Percentiles rank a stretch among this genome's conserved stretches.
phyloP scores from a whole-genome alignment of 2,113 vertebrate species.

The Circaetus cinerascens region DNA sequence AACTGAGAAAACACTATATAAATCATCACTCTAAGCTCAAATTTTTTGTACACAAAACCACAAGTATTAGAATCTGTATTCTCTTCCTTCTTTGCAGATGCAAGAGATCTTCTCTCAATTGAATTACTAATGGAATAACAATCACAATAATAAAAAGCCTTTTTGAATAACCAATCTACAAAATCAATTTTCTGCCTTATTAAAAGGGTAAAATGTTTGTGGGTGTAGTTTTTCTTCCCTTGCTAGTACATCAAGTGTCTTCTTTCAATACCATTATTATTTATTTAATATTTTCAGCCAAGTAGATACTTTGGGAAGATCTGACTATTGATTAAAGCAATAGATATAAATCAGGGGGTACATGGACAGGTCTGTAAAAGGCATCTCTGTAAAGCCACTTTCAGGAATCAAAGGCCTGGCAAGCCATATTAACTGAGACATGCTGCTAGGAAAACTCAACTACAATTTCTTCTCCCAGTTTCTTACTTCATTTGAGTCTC shows the following conservation, averaged over 20 bases:
- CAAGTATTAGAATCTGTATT: background rate
- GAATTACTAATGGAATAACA: conserved; percentile 7
- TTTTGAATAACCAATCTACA: background rate
- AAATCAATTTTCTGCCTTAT: conserved; percentile 32
- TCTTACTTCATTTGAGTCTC: background rate
- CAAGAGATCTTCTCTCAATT: background rate
- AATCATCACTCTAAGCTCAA: background rate
- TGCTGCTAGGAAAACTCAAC: background rate
- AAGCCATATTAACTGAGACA: background rate
- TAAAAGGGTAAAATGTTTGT: background rate
- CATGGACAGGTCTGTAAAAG: background rate
- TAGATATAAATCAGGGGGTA: background rate
- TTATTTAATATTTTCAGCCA: background rate
- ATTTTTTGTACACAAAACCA: background rate
- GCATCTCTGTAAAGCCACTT: background rate
- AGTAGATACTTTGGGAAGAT: background rate
- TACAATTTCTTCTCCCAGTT: background rate
- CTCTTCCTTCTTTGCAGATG: background rate
- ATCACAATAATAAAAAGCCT: conserved; percentile 28
- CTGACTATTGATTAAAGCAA: background rate
- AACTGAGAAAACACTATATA: background rate
- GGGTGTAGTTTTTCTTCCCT: background rate
- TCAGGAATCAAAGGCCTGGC: background rate
- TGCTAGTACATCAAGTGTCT: background rate
- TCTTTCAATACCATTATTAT: background rate